Base-by-base conservation (phyloP, 2,888 invertebrate genomes). In the Phalera bucephala region DNA sequence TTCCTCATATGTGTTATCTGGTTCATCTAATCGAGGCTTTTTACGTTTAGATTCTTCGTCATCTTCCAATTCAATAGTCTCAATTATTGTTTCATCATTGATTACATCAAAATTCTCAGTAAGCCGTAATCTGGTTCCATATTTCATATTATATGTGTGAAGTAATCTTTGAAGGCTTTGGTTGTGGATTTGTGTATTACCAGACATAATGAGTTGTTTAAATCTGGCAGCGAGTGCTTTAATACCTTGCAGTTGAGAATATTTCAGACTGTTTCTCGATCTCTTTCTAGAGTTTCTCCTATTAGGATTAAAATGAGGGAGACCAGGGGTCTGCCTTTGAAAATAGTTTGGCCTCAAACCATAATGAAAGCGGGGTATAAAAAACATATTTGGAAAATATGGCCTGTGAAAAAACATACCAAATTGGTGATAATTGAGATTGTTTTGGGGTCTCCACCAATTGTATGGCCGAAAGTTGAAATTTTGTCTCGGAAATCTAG, bases 11-110 rank as follows among this genome's bases (percentile, higher is more conserved):
- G 39, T 44, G 15, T 53, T 51, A 19, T 36, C 31, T 2, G 59
- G 46, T 15, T 64, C 48, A 8, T 53, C 46, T 2, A 46, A 28
- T 38, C 57, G 69, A 4, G 49, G 53, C 35, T 54, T 79, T 60
- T 82, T 87, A 12, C 37, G 52, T 32, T 29, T 49, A 9, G 64
- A 41, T 36, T 70, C 72, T 8, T 75, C 79, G 19, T 80, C 83
- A 31, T 77, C 79, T 9, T 83, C 80, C 8, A 87, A 37, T 25
- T 76, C 72, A 19, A 88, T 82, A 0, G 82, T 82, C 43, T 84
- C 85, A n/a, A 80, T 46, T 27, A 78, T 60, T 17, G 49, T 57
- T 29, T 73, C 72, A 35, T 74, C 71, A 31, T 64, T 56, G 8
- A 72, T 31, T 8, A 88, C 36, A 19, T 74, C 69, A 20, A 76